Evolutionary conservation across 1,140 invertebrate genomes (phyloP), one percentile per base, ranked within the genome.

Genomic region (Diplogasteroides magnus): DNA sequence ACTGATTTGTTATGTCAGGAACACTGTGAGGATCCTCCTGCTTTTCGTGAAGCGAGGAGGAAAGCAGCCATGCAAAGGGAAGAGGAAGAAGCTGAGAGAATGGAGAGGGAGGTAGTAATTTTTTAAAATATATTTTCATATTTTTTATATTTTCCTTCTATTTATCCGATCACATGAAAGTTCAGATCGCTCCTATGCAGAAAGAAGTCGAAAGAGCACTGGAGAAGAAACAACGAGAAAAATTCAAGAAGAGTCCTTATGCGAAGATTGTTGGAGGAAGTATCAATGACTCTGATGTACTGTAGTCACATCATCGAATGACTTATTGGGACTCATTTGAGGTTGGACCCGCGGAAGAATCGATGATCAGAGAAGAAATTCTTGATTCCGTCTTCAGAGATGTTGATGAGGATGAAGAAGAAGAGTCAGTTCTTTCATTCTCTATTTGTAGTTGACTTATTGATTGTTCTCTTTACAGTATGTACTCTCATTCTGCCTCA

Each of bases 21-120:
- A 72, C 71, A 82, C 58, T 69, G 68, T 31, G 80, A 82, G 69
- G 79, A 81, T 71, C 79, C 79, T 0, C 79, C 79, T 31, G 77
- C 79, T 6, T 81, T 74, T 64, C 72, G 74, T 32, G 80, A 82
- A 77, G 69, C 70, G 25, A 29, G 69, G 59, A 57, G 64, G n/a
- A 67, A 71, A 56, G 71, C 76, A 26, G 26, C 72, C 58, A 48
- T 66, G 26, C 58, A 75, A 60, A 69, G 77, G 57, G 79, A 81
- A 64, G 78, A 80, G 19, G 61, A 67, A n/a, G 48, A 73, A 32
- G 74, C 74, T 1, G 77, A 82, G 55, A 31, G 61, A 26, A 78
- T 75, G 48, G 61, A 60, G 29, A 68, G 74, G 59, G 81, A 80
- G n/a, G 68, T 79, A 19, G 63, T n/a, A n/a, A n/a, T n/a, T n/a